Base-by-base conservation (phyloP, 2,888 invertebrate species). In the Trichogramma dendrolimi region DNA sequence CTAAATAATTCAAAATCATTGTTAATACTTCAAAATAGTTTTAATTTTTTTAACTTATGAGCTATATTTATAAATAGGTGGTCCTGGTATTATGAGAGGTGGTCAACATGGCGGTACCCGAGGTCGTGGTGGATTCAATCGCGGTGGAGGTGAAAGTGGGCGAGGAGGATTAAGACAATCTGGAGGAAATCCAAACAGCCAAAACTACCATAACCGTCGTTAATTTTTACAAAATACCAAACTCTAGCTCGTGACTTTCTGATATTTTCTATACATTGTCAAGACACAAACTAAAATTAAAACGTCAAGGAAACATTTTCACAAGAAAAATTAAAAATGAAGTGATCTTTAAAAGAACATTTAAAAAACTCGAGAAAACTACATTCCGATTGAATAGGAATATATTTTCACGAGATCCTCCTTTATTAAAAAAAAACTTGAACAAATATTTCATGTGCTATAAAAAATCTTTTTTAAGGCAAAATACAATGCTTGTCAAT, bases 181-280 rank as follows among this genome's bases (percentile, higher is more conserved):
- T 56, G 71, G 74, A 4, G 75, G 76, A 53, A 77, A 76, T 60
- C 75, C 75, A 54, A 72, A 71, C 57, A 77, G 75, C 61, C 70
- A 75, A 49, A 74, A 71, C 57, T 78, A 76, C 61, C 73, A 75
- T 59, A 77, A 72, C 62, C 78, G 79, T 64, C 79, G 79, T 71
- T 79, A 78, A 75, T 71, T 69, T 39, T 62, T 57, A 60, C 50
- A 64, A 55, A 62, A 62, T 58, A 61, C 41, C 10, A 27, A 27
- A 27, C 27, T 27, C 27, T 27, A 27, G 27, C 27, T 27, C 27
- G 27, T 27, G 27, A 27, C 27, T 27, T 27, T 27, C 27, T 27
- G 27, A 27, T 27, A 27, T 27, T 27, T 27, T 27, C 27, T 27
- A 27, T 27, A 46, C 46, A 46, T 27, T 27, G 27, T 27, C 27